A percentile compares a stretch with the other conserved stretches of the same genome.
These are phyloP conservation scores for Sitta carolinensis DNA, from an alignment of 2,797 vertebrate genomes.

Conservation along the genomic window DNA sequence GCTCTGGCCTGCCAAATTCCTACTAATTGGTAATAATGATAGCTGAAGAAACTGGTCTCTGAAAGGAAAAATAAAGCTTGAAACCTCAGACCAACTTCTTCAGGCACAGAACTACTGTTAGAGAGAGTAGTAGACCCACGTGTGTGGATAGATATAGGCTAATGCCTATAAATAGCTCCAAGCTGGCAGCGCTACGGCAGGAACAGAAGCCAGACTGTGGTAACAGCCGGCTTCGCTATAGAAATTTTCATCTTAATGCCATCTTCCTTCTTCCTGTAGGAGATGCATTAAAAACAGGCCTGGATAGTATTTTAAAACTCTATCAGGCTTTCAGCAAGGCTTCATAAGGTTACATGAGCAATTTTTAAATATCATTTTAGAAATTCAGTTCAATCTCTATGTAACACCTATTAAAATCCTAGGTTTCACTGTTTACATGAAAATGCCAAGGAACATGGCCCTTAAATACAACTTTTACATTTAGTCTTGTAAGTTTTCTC, in stretches of 20 bases:
- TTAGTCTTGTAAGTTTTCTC: background rate
- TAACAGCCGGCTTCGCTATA: slow-evolving; percentile 15
- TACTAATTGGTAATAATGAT: background rate
- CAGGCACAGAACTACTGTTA: background rate
- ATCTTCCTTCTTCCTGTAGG: slow-evolving; percentile 35
- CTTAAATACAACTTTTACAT: background rate
- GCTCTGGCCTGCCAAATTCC: background rate
- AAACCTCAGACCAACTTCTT: slow-evolving; percentile 24
- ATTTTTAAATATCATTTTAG: background rate
- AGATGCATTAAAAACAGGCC: slow-evolving; percentile 1
- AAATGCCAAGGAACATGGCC: background rate
- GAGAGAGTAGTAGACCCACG: slow-evolving; percentile 18
- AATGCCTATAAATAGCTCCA: slow-evolving; percentile 32
- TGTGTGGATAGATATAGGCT: slow-evolving; percentile 23
- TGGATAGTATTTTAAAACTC: background rate
- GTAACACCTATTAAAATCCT: background rate
- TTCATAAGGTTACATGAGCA: background rate
- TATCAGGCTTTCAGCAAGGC: background rate
- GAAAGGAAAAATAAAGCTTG: background rate
- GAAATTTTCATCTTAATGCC: slow-evolving; percentile 48
- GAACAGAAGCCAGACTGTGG: slow-evolving; percentile 44
- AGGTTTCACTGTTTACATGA: background rate
- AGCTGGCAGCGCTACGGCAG: background rate
- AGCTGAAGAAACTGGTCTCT: slow-evolving; percentile 9
- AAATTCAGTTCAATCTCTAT: background rate